These are phyloP conservation scores for Mythimna impura DNA, from an alignment of 2,888 invertebrate genomes.

Conservation along the genomic window DNA sequence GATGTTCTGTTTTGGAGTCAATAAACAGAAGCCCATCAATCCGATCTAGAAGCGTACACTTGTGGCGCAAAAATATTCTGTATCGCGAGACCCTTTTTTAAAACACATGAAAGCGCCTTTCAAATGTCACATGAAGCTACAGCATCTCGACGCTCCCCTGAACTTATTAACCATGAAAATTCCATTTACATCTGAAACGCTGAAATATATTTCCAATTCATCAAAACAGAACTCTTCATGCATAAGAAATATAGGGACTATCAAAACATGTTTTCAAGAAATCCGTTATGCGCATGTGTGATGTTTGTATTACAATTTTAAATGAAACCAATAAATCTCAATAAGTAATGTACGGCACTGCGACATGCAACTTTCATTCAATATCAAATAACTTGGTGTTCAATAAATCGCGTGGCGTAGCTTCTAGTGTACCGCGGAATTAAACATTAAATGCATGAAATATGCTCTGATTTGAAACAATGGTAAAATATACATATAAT, in stretches of 20 bases:
- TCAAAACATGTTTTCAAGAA: constrained; percentile 48
- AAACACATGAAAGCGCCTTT: neutral
- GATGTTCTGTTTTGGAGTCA: neutral
- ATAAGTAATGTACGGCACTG: constrained; percentile 55
- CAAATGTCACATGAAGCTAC: neutral
- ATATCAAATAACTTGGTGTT: constrained; percentile 25
- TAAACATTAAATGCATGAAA: constrained; percentile 90
- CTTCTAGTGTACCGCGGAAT: constrained; percentile 73
- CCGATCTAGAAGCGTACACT: neutral
- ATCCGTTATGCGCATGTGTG: constrained; percentile 71
- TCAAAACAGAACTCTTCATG: constrained; percentile 46
- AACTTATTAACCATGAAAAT: constrained; percentile 12
- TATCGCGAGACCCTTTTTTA: neutral
- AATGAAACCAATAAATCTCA: constrained; percentile 76
- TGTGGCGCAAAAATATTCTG: too few relatives aligned
- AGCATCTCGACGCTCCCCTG: neutral
- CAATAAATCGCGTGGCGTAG: constrained; percentile 58
- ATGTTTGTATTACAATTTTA: constrained; percentile 74
- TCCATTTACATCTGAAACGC: constrained; percentile 23
- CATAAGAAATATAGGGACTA: constrained; percentile 68
- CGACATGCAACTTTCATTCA: constrained; percentile 37
- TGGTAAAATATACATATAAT: constrained; percentile 91
- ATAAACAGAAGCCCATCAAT: neutral
- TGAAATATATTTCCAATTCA: constrained; percentile 33
- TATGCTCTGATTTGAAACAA: constrained; percentile 91